Percentiles rank a stretch among this genome's conserved stretches.
Evolutionary conservation across 2,113 vertebrate genomes (phyloP).

Genomic region (Prionailurus bengalensis): DNA sequence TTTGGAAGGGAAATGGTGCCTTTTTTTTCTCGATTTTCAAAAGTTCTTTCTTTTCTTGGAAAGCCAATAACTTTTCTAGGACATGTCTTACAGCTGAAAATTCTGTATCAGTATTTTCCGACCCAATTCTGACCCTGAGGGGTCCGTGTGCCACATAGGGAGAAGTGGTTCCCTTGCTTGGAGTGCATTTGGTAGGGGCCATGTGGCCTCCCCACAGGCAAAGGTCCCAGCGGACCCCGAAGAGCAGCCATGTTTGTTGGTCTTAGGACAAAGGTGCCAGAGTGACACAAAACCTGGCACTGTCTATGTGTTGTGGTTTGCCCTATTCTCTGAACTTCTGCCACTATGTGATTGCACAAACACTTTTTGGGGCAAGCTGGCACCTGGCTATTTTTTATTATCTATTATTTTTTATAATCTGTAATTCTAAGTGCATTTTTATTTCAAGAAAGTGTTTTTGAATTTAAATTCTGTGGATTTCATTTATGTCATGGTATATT

Average conservation of each 20-base stretch:
- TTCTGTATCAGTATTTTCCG: conserved; percentile 16
- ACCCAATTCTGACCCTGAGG: background rate
- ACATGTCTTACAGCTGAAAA: background rate
- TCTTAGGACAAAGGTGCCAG: too few species aligned
- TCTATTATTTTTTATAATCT: background rate
- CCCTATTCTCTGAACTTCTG: too few species aligned
- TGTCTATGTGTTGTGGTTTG: too few species aligned
- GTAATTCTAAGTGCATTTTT: background rate
- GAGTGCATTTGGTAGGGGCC: too few species aligned
- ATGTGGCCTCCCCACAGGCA: too few species aligned
- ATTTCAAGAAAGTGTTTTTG: background rate
- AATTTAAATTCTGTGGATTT: conserved; percentile 5
- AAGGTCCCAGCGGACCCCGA: too few species aligned
- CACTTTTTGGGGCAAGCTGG: too few species aligned
- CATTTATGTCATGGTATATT: background rate
- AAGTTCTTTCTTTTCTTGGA: conserved; percentile 2
- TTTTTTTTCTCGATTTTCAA: background rate
- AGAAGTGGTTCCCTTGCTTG: too few species aligned
- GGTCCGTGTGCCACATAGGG: too few species aligned
- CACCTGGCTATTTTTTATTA: background rate
- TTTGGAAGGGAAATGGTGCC: background rate
- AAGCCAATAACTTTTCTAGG: background rate
- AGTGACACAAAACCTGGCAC: too few species aligned
- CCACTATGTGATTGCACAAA: too few species aligned
- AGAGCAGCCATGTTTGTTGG: too few species aligned